phyloP scores from a whole-genome alignment of 2,888 invertebrate species.

The Pachydiplax longipennis region DNA sequence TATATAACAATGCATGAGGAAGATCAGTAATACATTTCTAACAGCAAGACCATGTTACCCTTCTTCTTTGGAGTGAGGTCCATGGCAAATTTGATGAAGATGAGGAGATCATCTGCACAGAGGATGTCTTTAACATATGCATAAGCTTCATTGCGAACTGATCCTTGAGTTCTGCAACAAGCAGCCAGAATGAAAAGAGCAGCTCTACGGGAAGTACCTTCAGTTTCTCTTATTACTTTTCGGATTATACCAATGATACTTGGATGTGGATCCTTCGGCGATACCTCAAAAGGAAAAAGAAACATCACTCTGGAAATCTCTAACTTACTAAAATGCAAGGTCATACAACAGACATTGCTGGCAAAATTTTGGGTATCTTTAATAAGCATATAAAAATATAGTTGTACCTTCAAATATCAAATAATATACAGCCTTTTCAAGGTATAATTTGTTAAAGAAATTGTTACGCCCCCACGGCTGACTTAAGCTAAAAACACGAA shows the following conservation, averaged over 20 bases:
- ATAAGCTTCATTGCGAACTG: background rate
- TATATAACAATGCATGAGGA: too few relatives aligned
- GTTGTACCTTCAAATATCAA: too few relatives aligned
- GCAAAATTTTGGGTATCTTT: too few relatives aligned
- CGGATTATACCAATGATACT: background rate
- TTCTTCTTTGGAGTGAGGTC: background rate
- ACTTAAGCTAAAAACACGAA: too few relatives aligned
- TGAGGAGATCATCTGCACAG: background rate
- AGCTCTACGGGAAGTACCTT: constrained; percentile 1
- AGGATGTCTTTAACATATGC: background rate
- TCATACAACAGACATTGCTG: too few relatives aligned
- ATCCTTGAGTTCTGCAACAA: background rate
- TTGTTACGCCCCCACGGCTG: too few relatives aligned
- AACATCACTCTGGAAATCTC: too few relatives aligned
- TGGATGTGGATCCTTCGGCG: background rate
- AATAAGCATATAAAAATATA: too few relatives aligned
- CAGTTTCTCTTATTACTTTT: background rate
- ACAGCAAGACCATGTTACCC: background rate
- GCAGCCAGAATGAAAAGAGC: background rate
- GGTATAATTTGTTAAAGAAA: too few relatives aligned
- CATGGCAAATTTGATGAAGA: background rate
- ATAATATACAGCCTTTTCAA: too few relatives aligned
- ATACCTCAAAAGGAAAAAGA: too few relatives aligned
- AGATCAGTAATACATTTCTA: background rate
- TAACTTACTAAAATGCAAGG: too few relatives aligned